phyloP scores from a whole-genome alignment of 2,888 invertebrate genomes.

The Nemapogon koenigi region DNA sequence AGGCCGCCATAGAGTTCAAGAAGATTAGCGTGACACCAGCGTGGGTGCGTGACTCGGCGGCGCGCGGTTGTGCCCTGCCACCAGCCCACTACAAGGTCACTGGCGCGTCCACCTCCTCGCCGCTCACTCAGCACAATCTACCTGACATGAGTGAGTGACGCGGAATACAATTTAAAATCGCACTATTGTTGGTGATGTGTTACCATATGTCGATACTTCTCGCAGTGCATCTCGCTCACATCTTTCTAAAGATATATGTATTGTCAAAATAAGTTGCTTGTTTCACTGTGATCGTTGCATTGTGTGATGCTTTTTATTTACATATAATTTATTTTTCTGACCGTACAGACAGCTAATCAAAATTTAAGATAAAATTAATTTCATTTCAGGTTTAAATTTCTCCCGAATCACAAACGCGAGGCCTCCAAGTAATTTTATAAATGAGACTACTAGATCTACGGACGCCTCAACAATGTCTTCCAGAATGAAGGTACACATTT shows the following conservation, averaged over 20 bases:
- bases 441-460: slow-evolving; percentile 38
- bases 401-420: slow-evolving; percentile 47
- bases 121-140: slow-evolving; percentile 59
- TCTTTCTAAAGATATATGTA: too few species aligned
- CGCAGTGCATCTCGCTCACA: too few species aligned
- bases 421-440: slow-evolving; percentile 40
- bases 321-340: too few species aligned
- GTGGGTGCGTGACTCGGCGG: slow-evolving; percentile 84
- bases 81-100: slow-evolving; percentile 64
- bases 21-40: slow-evolving; percentile 73
- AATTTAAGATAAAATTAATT: too few species aligned
- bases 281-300: too few species aligned
- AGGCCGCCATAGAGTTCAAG: slow-evolving; percentile 57
- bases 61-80: slow-evolving; percentile 73
- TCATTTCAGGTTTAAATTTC: slow-evolving; percentile 48
- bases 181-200: too few species aligned
- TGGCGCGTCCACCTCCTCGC: slow-evolving; percentile 73
- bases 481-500: slow-evolving; percentile 32
- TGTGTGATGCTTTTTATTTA: too few species aligned
- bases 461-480: slow-evolving; percentile 36
- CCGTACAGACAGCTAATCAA: too few species aligned
- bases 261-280: too few species aligned
- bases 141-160: slow-evolving; percentile 56
- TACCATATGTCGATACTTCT: too few species aligned
- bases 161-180: too few species aligned